Percentiles rank a stretch among this genome's conserved stretches.
Conservation (phyloP, 2,113 vertebrate species). For the Eonycteris spelaea region DNA sequence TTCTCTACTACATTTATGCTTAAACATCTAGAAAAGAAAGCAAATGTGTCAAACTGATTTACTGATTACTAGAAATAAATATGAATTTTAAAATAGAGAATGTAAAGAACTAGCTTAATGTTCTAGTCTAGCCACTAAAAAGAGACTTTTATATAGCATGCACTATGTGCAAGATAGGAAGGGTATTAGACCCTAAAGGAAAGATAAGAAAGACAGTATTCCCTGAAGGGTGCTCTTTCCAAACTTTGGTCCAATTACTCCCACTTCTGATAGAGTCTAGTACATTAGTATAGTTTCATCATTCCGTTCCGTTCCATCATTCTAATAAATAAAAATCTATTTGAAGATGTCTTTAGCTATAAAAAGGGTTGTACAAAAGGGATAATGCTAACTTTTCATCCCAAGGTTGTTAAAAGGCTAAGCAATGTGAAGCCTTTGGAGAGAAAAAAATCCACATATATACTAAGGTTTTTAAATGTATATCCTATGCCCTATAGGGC, state of each 20-base stretch:
- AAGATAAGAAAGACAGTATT: not conserved
- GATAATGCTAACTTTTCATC: not conserved
- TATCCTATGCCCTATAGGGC: not conserved
- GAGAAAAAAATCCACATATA: not conserved
- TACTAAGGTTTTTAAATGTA: not conserved
- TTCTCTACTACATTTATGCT: not conserved
- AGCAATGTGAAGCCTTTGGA: not conserved
- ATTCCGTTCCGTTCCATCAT: not conserved
- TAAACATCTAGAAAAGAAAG: not conserved
- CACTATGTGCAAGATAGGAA: not conserved
- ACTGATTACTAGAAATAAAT: not conserved
- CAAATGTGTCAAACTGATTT: not conserved
- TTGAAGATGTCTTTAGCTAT: not conserved
- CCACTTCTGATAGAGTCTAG: not conserved
- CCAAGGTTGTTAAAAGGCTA: not conserved
- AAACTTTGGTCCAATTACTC: not conserved
- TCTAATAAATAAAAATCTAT: not conserved
- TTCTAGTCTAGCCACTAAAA: not conserved
- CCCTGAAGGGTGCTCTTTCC: not conserved
- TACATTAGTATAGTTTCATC: not conserved
- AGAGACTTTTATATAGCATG: not conserved
- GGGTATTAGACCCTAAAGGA: not conserved
- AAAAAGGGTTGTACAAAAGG: not conserved
- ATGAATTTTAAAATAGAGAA: not conserved
- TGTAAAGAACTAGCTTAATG: not conserved